A percentile compares a stretch with the other conserved stretches of the same genome.
Conservation (phyloP, 2,797 vertebrate genomes). For the Pteronotus mesoamericanus region DNA sequence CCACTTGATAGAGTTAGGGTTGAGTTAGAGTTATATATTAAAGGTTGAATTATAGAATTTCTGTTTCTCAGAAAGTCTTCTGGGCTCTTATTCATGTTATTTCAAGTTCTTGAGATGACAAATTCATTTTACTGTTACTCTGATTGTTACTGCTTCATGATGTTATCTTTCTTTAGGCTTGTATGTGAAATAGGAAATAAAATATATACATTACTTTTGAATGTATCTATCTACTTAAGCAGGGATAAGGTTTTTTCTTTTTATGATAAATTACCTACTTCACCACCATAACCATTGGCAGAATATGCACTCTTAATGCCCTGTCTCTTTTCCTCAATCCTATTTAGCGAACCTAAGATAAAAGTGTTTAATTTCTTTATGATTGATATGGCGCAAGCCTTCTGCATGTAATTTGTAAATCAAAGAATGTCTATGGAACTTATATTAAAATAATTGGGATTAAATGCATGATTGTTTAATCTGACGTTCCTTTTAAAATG, state of each 20-base stretch:
- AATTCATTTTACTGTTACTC: not conserved
- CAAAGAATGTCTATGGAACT: not conserved
- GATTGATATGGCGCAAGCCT: not conserved
- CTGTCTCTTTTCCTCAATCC: not conserved
- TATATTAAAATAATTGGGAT: not conserved
- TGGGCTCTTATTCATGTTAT: not conserved
- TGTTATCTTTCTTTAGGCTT: not conserved
- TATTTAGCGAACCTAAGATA: not conserved
- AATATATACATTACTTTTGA: not conserved
- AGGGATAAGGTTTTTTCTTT: not conserved
- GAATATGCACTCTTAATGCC: not conserved
- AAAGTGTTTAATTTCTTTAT: not conserved
- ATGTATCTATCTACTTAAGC: not conserved
- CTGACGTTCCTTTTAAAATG: not conserved
- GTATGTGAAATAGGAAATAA: not conserved
- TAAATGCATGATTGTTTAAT: not conserved
- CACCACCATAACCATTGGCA: not conserved
- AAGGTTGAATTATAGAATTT: not conserved
- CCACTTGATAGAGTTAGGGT: not conserved
- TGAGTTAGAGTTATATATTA: not conserved
- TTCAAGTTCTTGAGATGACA: not conserved
- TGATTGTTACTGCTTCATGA: not conserved
- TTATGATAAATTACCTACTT: not conserved
- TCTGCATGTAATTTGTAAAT: not conserved
- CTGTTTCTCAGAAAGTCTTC: not conserved